These are phyloP conservation scores for Babyrousa celebensis DNA, from an alignment of 2,797 vertebrate genomes.

Conservation along the genomic window DNA sequence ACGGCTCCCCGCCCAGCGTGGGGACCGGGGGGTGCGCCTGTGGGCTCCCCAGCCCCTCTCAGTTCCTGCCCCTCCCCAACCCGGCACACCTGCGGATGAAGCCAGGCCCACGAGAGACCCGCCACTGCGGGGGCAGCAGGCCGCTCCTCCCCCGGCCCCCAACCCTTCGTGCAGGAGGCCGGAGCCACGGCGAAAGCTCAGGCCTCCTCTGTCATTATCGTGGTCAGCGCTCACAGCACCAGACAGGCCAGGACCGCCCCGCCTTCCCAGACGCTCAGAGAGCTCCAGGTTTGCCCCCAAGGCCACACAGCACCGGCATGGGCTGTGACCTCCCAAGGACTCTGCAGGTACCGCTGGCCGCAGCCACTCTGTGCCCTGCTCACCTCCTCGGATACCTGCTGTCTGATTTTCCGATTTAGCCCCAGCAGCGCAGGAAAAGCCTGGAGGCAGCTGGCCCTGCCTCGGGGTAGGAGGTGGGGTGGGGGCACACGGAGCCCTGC, in stretches of 20 bases:
- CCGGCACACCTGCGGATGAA: accelerated
- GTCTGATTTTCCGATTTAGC: background rate
- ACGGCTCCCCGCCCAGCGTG: background rate
- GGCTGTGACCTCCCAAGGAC: background rate
- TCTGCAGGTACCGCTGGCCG: background rate
- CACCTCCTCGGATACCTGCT: background rate
- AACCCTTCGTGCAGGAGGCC: background rate
- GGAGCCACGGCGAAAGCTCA: background rate
- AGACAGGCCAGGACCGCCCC: background rate
- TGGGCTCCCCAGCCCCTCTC: background rate
- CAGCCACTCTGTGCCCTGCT: no score
- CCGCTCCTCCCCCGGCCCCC: background rate
- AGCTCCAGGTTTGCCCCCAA: background rate
- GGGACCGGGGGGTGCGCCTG: background rate
- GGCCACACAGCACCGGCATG: background rate
- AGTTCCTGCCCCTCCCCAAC: background rate
- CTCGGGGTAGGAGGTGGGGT: no score
- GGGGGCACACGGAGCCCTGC: background rate
- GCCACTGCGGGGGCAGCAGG: background rate
- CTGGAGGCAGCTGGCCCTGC: background rate
- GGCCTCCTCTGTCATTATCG: background rate
- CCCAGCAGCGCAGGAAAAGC: accelerated
- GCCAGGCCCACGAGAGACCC: background rate
- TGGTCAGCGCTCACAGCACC: background rate
- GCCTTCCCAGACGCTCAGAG: background rate